Evolutionary conservation across 2,797 vertebrate genomes (phyloP).

Genomic region (Sitta carolinensis): DNA sequence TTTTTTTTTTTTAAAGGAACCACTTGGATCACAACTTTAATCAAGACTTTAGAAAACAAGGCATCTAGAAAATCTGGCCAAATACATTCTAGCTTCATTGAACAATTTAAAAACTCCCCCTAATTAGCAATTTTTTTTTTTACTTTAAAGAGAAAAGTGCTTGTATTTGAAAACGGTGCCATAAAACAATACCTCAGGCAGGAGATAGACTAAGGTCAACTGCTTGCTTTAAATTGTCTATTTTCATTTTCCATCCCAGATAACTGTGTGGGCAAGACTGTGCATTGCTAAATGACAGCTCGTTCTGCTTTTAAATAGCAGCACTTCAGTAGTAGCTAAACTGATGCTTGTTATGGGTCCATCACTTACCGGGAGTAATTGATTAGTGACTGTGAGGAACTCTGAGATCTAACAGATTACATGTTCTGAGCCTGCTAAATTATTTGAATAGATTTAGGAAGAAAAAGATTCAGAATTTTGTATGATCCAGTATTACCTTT

Average conservation of each 20-base stretch:
- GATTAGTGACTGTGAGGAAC: neutral
- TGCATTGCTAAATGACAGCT: constrained; percentile 9
- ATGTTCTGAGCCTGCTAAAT: neutral
- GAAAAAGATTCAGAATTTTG: neutral
- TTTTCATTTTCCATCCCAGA: neutral
- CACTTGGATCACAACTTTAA: neutral
- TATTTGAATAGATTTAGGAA: neutral
- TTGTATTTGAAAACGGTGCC: neutral
- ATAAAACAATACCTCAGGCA: neutral
- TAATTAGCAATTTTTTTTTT: neutral
- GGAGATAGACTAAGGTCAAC: neutral
- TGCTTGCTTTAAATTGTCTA: neutral
- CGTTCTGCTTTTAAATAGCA: constrained; percentile 27
- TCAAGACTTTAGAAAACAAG: neutral
- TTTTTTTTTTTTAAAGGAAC: neutral
- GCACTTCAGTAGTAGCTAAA: constrained; percentile 21
- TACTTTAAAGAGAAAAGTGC: neutral
- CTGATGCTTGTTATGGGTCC: constrained; percentile 17
- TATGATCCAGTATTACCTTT: neutral
- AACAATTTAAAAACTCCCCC: neutral
- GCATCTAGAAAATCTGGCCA: neutral
- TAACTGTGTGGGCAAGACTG: neutral
- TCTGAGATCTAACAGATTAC: neutral
- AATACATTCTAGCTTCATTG: neutral
- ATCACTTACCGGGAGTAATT: constrained; percentile 26